Evolutionary conservation across 2,888 invertebrate genomes (phyloP).

Genomic region (Eilema sororculum): DNA sequence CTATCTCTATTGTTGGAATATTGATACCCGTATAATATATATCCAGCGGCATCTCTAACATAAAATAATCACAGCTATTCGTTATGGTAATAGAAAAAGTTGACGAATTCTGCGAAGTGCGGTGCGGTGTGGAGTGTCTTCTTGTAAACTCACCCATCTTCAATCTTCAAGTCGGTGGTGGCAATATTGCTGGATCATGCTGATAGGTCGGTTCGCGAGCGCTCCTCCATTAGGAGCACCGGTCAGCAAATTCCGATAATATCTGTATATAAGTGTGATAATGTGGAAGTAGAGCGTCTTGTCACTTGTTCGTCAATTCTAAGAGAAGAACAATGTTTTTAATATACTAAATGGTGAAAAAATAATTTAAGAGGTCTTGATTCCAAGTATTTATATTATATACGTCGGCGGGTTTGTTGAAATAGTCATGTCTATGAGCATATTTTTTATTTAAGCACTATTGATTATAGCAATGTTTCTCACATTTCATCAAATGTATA

Average conservation of each 20-base stretch:
- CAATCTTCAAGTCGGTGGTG: background rate
- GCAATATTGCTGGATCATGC: background rate
- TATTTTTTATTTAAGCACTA: too few species aligned
- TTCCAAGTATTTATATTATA: too few species aligned
- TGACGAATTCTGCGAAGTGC: background rate
- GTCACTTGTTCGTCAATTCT: background rate
- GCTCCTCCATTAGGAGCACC: background rate
- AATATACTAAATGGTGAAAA: background rate
- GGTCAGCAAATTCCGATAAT: background rate
- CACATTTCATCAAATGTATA: too few species aligned
- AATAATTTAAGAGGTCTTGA: too few species aligned
- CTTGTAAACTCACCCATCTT: slow-evolving; percentile 4
- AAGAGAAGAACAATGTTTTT: background rate
- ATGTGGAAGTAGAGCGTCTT: background rate
- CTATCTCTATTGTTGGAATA: too few species aligned
- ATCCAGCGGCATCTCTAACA: background rate
- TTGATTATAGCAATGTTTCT: too few species aligned
- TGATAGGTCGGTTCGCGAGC: slow-evolving; percentile 9
- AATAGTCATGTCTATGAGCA: too few species aligned
- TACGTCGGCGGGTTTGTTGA: too few species aligned
- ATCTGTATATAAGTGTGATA: background rate
- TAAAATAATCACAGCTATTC: background rate
- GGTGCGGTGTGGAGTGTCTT: background rate
- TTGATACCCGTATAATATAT: background rate
- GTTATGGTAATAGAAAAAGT: background rate